These are phyloP conservation scores for Sorex maritimensis DNA, from an alignment of 2,797 vertebrate genomes.

Conservation along the genomic window DNA sequence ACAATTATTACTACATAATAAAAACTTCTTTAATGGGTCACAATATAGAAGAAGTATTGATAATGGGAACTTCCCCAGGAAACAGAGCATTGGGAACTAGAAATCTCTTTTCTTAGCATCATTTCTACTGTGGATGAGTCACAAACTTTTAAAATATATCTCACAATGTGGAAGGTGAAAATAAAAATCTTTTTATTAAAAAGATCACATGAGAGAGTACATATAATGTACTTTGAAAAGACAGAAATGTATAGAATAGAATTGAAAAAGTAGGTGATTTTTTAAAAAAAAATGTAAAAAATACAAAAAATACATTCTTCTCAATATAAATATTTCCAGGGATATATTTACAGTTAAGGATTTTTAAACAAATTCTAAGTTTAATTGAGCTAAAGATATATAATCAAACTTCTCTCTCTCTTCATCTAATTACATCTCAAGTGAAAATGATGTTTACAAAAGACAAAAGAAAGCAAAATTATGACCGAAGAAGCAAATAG, in stretches of 20 bases:
- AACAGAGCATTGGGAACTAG: neutral
- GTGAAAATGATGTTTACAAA: constrained; percentile 42
- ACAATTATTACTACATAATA: neutral
- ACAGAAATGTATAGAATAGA: constrained; percentile 1
- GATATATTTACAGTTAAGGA: constrained; percentile 51
- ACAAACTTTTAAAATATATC: constrained; percentile 20
- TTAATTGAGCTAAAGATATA: constrained; percentile 54
- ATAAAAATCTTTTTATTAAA: neutral
- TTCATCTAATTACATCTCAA: constrained; percentile 18
- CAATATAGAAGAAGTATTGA: neutral
- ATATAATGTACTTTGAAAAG: neutral
- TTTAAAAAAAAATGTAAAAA: constrained; percentile 15
- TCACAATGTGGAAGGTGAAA: constrained; percentile 27
- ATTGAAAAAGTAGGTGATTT: neutral
- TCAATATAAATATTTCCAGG: constrained; percentile 26
- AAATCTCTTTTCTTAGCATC: neutral
- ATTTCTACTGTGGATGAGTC: neutral
- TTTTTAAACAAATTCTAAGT: constrained; percentile 46
- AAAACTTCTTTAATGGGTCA: neutral
- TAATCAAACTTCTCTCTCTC: neutral
- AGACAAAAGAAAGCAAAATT: constrained; percentile 45
- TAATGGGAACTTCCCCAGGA: too few species aligned
- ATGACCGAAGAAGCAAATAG: constrained; percentile 14
- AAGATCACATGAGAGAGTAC: neutral
- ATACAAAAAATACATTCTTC: neutral